Conservation (phyloP, 1,140 invertebrate species). For the Orchesella cincta region DNA sequence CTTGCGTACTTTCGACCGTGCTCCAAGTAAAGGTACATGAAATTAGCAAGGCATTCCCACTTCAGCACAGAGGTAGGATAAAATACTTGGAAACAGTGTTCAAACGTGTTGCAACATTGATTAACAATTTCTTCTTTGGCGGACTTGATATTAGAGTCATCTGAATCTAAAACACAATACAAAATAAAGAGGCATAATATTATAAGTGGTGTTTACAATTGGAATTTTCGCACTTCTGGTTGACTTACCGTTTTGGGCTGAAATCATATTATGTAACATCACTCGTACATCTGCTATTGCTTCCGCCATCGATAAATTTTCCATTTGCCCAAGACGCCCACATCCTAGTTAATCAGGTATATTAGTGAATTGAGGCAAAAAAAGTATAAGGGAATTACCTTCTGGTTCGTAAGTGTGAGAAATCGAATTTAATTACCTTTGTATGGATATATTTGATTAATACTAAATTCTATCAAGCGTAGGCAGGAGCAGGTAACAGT, state of each 20-base stretch:
- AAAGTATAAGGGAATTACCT: background rate
- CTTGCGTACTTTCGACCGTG: slow-evolving; percentile 62
- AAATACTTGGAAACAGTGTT: slow-evolving; percentile 91
- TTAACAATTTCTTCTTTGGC: slow-evolving; percentile 68
- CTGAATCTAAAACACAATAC: slow-evolving; percentile 14
- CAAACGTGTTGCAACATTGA: slow-evolving; percentile 87
- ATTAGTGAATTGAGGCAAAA: background rate
- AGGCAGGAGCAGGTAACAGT: slow-evolving; percentile 47
- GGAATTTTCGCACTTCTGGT: background rate
- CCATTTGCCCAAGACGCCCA: slow-evolving; percentile 53
- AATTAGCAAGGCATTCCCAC: slow-evolving; percentile 80
- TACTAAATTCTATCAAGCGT: slow-evolving; percentile 48
- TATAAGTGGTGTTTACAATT: no score
- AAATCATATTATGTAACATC: slow-evolving; percentile 78
- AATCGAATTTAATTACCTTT: slow-evolving; percentile 39
- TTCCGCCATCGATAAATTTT: slow-evolving; percentile 66
- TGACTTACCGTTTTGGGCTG: slow-evolving; percentile 61
- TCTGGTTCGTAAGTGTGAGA: background rate
- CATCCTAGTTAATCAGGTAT: slow-evolving; percentile 33
- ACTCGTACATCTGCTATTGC: slow-evolving; percentile 82
- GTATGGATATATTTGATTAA: slow-evolving; percentile 48
- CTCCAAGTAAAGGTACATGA: slow-evolving; percentile 59
- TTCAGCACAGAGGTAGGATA: slow-evolving; percentile 91
- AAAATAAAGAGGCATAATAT: no score
- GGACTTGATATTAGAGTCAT: slow-evolving; percentile 12